phyloP scores from a whole-genome alignment of 2,888 invertebrate species.

The Lepas anatifera region DNA sequence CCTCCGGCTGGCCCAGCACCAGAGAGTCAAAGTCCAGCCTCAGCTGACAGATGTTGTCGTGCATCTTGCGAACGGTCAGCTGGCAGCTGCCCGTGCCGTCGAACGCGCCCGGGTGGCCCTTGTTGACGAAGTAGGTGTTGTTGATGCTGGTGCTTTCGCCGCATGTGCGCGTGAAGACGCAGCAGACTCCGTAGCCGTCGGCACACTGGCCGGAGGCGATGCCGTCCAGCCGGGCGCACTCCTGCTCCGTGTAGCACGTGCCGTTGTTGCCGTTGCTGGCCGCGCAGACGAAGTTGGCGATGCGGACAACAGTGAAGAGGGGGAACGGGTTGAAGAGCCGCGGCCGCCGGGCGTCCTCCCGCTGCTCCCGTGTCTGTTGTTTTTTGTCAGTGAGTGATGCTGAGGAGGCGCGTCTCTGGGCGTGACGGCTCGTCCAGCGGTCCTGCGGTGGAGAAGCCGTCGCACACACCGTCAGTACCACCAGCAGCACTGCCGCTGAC shows the following conservation, averaged over 20 bases:
- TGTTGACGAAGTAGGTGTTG: slow-evolving; percentile 74
- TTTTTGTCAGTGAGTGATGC: too few relatives aligned
- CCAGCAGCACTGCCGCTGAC: background rate
- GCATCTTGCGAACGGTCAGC: slow-evolving; percentile 60
- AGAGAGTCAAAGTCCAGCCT: slow-evolving; percentile 67
- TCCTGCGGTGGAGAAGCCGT: background rate
- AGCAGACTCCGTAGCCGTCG: slow-evolving; percentile 21
- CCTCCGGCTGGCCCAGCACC: slow-evolving; percentile 59
- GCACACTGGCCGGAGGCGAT: slow-evolving; percentile 20
- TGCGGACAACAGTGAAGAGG: slow-evolving; percentile 64
- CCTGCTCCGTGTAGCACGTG: slow-evolving; percentile 57
- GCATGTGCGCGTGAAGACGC: slow-evolving; percentile 52
- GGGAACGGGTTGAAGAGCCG: slow-evolving; percentile 34
- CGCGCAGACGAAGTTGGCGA: slow-evolving; percentile 60
- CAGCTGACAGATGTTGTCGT: slow-evolving; percentile 69
- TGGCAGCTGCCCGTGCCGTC: slow-evolving; percentile 75
- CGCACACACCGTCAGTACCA: background rate
- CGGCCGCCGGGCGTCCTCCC: background rate
- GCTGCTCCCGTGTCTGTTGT: too few relatives aligned
- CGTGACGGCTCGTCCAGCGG: background rate
- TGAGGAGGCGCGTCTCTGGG: background rate
- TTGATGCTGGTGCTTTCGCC: slow-evolving; percentile 65
- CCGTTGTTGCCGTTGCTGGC: slow-evolving; percentile 68
- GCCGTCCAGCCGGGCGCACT: slow-evolving; percentile 43
- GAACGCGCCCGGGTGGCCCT: slow-evolving; percentile 59